These are phyloP conservation scores for Hirtodrosophila confusa DNA, from an alignment of 2,888 invertebrate genomes.

Conservation along the genomic window DNA sequence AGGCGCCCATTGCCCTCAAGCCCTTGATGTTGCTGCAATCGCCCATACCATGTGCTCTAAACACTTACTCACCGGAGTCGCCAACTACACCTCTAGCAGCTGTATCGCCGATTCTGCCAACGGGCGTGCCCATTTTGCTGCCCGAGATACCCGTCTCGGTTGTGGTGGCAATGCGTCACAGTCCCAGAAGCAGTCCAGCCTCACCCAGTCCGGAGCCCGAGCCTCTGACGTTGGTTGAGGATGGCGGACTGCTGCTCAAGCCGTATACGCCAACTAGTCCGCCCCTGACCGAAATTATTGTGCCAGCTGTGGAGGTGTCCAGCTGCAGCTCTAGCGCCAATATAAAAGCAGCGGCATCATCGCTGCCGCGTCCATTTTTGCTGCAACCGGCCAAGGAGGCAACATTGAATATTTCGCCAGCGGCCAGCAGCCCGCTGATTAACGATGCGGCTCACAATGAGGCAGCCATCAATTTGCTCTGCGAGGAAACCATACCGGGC, in stretches of 20 bases:
- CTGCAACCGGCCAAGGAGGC: constrained; percentile 45
- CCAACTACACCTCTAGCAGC: not conserved
- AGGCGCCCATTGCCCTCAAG: constrained; percentile 70
- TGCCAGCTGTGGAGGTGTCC: constrained; percentile 7
- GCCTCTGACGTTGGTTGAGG: constrained; percentile 9
- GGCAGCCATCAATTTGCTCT: constrained; percentile 89
- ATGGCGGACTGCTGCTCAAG: constrained; percentile 25
- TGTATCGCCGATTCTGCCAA: not conserved
- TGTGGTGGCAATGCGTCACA: constrained; percentile 68
- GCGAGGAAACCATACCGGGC: constrained; percentile 95
- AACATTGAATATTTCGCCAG: constrained; percentile 42
- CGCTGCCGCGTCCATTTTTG: constrained; percentile 43
- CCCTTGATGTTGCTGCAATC: constrained; percentile 38
- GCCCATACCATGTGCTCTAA: constrained; percentile 11
- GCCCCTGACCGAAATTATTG: not conserved
- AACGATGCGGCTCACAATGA: constrained; percentile 84
- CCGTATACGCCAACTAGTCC: constrained; percentile 22
- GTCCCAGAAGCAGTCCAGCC: constrained; percentile 46
- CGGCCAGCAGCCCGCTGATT: constrained; percentile 54
- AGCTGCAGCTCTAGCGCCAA: not conserved
- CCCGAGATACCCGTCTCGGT: constrained; percentile 81
- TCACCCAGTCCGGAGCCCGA: constrained; percentile 33
- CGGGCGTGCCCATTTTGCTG: constrained; percentile 74
- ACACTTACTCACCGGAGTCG: constrained; percentile 1
- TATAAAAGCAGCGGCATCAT: constrained; percentile 4